A percentile compares a stretch with the other conserved stretches of the same genome.
phyloP scores from a whole-genome alignment of 2,113 vertebrate genomes.

The Paracanthobrama guichenoti region DNA sequence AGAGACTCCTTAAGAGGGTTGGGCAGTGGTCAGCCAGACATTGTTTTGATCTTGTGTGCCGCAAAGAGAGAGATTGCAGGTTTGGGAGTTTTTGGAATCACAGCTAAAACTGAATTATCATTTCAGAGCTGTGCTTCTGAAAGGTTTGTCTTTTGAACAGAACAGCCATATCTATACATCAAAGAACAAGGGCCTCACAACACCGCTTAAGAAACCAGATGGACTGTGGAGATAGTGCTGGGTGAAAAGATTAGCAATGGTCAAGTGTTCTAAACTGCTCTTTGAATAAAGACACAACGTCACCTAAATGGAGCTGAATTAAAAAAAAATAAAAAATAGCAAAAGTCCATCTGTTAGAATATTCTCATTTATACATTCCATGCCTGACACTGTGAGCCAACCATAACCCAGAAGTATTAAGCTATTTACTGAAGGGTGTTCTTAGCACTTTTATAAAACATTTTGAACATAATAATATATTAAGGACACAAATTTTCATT shows the following conservation, averaged over 20 bases:
- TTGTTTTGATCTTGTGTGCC: slow-evolving; percentile 69
- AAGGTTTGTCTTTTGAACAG: slow-evolving; percentile 79
- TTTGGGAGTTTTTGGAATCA: slow-evolving; percentile 47
- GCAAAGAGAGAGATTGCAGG: background rate
- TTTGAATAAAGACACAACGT: background rate
- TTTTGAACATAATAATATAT: background rate
- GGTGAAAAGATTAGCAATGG: background rate
- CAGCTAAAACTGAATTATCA: slow-evolving; percentile 73
- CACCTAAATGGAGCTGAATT: background rate
- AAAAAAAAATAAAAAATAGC: slow-evolving; percentile 49
- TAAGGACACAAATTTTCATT: slow-evolving; percentile 42
- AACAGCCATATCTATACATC: slow-evolving; percentile 75
- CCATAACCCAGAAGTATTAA: background rate
- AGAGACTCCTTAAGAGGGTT: slow-evolving; percentile 45
- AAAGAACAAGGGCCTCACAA: slow-evolving; percentile 70
- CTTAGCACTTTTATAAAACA: background rate
- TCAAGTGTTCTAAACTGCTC: background rate
- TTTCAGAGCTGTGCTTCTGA: slow-evolving; percentile 75
- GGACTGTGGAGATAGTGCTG: slow-evolving; percentile 61
- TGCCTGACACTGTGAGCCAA: slow-evolving; percentile 47
- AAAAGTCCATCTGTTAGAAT: slow-evolving; percentile 55
- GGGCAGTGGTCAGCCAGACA: slow-evolving; percentile 63
- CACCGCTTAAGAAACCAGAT: slow-evolving; percentile 62
- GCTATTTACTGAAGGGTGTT: background rate
- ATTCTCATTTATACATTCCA: slow-evolving; percentile 58